phyloP scores from a whole-genome alignment of 1,140 invertebrate species.

The Atta cephalotes region DNA sequence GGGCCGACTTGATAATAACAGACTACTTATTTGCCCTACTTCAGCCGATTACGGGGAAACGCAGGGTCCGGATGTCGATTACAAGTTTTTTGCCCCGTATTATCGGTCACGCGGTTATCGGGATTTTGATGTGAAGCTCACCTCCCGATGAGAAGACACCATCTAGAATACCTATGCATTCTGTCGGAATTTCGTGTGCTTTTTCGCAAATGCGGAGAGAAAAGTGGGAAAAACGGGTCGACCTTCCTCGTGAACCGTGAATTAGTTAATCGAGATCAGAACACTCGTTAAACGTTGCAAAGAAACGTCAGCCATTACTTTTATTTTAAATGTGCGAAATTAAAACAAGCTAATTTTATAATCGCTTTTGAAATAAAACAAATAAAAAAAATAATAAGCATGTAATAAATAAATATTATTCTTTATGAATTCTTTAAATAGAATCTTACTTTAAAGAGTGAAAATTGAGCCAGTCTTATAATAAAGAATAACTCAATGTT shows the following conservation, averaged over 20 bases:
- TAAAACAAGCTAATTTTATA: neutral
- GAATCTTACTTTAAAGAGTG: too few species aligned
- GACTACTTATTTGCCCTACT: constrained; percentile 75
- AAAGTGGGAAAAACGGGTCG: constrained; percentile 35
- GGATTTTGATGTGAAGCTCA: constrained; percentile 56
- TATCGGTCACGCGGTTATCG: constrained; percentile 72
- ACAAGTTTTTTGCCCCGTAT: constrained; percentile 35
- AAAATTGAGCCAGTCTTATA: too few species aligned
- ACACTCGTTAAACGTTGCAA: neutral
- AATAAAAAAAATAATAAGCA: neutral
- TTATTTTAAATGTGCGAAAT: neutral
- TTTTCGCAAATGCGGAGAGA: neutral
- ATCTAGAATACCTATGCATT: neutral
- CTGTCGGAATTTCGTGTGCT: neutral
- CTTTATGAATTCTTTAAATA: too few species aligned
- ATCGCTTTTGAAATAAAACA: neutral
- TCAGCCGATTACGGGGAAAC: constrained; percentile 62
- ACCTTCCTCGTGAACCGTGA: neutral
- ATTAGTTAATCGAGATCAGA: neutral
- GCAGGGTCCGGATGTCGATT: constrained; percentile 50
- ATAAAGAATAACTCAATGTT: too few species aligned
- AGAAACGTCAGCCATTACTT: neutral
- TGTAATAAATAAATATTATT: constrained; percentile 2
- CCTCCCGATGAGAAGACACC: neutral
- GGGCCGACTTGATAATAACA: constrained; percentile 76